Evolutionary conservation across 2,797 vertebrate genomes (phyloP).

Genomic region (Trachops cirrhosus): DNA sequence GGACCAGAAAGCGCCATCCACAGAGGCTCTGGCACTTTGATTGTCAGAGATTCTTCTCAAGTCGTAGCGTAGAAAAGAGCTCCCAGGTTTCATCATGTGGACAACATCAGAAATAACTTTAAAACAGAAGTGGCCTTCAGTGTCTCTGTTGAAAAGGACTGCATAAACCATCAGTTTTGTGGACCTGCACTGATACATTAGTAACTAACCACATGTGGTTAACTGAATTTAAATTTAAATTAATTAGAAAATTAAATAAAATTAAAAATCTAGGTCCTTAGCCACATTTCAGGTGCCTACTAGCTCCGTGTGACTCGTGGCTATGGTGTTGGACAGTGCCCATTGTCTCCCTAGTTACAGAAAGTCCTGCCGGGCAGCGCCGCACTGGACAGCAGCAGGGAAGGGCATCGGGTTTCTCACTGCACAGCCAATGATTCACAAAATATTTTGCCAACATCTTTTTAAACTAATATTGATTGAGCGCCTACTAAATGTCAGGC

Average conservation of each 20-base stretch:
- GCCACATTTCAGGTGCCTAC: neutral
- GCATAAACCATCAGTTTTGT: constrained; percentile 25
- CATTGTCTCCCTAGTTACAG: neutral
- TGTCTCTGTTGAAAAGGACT: neutral
- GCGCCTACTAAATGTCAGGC: neutral
- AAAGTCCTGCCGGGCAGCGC: neutral
- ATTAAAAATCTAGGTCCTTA: constrained; percentile 10
- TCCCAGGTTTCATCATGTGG: neutral
- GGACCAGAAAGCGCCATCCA: neutral
- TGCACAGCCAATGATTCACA: neutral
- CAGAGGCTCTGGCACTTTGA: neutral
- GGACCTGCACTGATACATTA: neutral
- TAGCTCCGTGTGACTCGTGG: neutral
- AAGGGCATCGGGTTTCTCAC: neutral
- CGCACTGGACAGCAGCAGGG: neutral
- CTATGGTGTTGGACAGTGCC: neutral
- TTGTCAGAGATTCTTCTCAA: constrained; percentile 32
- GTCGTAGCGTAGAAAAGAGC: neutral
- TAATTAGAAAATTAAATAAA: constrained; percentile 60
- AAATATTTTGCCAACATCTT: neutral
- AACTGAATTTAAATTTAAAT: constrained; percentile 57
- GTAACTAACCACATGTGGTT: constrained; percentile 56
- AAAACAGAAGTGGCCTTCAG: neutral
- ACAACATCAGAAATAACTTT: constrained; percentile 1
- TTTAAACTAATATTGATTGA: neutral